Conservation (phyloP, 2,113 vertebrate genomes). For the Oxyura jamaicensis region DNA sequence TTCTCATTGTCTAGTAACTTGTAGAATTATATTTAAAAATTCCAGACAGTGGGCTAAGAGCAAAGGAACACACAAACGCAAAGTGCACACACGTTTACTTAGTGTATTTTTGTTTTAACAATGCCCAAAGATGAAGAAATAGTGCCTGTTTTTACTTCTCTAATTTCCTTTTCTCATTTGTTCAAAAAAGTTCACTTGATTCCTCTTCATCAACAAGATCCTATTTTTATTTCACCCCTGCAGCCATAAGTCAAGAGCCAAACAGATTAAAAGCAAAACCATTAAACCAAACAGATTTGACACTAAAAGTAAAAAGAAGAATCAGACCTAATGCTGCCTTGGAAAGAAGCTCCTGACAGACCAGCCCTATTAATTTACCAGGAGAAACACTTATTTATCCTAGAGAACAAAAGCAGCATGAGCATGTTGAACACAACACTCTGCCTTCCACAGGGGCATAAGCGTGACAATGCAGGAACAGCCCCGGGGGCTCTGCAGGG, state of each 20-base stretch:
- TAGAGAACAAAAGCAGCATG: background rate
- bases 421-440: background rate
- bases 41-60: background rate
- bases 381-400: background rate
- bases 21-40: background rate
- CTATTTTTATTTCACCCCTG: background rate
- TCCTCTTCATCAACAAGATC: background rate
- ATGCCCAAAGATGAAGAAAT: constrained; percentile 45
- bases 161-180: constrained; percentile 22
- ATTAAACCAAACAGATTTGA: background rate
- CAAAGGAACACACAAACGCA: background rate
- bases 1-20: background rate
- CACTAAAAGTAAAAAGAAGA: background rate
- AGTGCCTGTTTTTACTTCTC: constrained; percentile 37
- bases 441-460: background rate
- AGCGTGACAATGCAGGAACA: background rate
- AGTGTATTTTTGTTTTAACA: background rate
- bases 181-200: background rate
- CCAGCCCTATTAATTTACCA: background rate
- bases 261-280: background rate
- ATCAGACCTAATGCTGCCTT: background rate
- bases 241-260: background rate
- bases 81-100: background rate
- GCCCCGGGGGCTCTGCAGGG: background rate
- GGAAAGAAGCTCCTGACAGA: background rate